Percentiles rank a stretch among this genome's conserved stretches.
Conservation (phyloP, 2,888 invertebrate genomes). For the Chrysolina haemoptera region DNA sequence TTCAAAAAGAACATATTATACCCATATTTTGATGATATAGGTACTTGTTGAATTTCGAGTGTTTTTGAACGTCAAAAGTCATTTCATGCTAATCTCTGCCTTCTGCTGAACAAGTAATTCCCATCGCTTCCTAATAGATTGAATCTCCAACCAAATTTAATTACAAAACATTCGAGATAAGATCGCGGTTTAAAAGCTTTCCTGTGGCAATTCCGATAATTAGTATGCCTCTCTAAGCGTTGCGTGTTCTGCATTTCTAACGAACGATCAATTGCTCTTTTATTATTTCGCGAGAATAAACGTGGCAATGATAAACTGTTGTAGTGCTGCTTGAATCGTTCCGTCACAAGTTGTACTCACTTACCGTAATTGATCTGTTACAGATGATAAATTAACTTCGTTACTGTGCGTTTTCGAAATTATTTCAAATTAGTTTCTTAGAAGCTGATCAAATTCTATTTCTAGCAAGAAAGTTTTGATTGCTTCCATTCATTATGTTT, state of each 20-base stretch:
- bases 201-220: slow-evolving; percentile 15
- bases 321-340: background rate
- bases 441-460: too few species aligned
- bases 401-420: background rate
- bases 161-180: slow-evolving; percentile 2
- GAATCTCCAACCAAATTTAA: background rate
- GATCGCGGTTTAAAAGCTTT: slow-evolving; percentile 1
- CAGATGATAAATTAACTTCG: background rate
- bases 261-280: background rate
- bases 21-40: too few species aligned
- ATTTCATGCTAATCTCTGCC: background rate
- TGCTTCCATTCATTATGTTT: too few species aligned
- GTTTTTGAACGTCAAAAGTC: background rate
- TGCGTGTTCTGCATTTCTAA: background rate
- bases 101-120: background rate
- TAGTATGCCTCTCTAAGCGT: slow-evolving; percentile 7
- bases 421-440: too few species aligned
- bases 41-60: too few species aligned
- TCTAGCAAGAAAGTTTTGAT: too few species aligned
- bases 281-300: background rate
- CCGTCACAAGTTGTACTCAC: background rate
- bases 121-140: background rate
- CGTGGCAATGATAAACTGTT: background rate
- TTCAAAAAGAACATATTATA: too few species aligned
- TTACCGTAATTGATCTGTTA: background rate